These are phyloP conservation scores for Hesperia comma DNA, from an alignment of 2,888 invertebrate species.

Conservation along the genomic window DNA sequence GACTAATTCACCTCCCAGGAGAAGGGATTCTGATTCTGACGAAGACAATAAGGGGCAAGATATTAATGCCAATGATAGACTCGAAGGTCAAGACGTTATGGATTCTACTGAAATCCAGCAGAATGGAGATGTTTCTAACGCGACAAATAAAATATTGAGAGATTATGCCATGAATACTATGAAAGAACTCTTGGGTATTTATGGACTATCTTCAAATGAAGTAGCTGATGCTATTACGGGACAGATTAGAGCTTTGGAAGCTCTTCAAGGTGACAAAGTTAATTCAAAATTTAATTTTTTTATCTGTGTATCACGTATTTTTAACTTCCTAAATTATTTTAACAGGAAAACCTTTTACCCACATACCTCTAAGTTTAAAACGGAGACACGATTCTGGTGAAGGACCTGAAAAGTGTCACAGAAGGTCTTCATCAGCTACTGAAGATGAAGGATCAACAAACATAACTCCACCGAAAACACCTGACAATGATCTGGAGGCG, in stretches of 20 bases:
- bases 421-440: constrained; percentile 78
- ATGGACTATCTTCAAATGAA: constrained; percentile 88
- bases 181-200: constrained; percentile 90
- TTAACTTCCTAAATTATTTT: constrained; percentile 8
- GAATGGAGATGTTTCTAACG: constrained; percentile 73
- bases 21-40: constrained; percentile 80
- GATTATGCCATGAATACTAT: constrained; percentile 92
- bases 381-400: constrained; percentile 76
- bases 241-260: constrained; percentile 87
- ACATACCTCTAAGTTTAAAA: constrained; percentile 72
- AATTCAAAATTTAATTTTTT: constrained; percentile 9
- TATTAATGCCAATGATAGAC: constrained; percentile 76
- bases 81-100: constrained; percentile 67
- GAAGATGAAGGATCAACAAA: constrained; percentile 79
- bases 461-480: constrained; percentile 79
- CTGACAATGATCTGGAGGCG: constrained; percentile 77
- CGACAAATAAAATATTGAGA: constrained; percentile 86
- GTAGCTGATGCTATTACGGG: constrained; percentile 88
- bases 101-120: constrained; percentile 67
- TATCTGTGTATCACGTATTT: not conserved
- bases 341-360: constrained; percentile 75
- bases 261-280: constrained; percentile 85
- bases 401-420: constrained; percentile 65
- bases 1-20: constrained; percentile 80
- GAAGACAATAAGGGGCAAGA: constrained; percentile 78